Conservation (phyloP, 1,140 invertebrate species). For the Drosophila nigrodunni region DNA sequence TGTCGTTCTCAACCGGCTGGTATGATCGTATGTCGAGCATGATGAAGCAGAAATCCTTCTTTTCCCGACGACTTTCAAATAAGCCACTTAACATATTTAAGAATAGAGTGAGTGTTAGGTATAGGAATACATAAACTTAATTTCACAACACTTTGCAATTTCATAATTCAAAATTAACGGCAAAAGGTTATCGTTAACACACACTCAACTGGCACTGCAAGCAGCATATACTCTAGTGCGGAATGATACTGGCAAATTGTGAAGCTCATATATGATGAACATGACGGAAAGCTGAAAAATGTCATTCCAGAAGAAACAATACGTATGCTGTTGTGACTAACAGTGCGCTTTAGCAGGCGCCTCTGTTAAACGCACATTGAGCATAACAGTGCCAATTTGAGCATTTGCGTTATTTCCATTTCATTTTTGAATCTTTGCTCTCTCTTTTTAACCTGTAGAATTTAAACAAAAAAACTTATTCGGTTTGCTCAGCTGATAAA, state of each 20-base stretch:
- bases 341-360: neutral
- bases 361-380: slow-evolving; percentile 10
- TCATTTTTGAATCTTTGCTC: slow-evolving; percentile 14
- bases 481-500: slow-evolving; percentile 11
- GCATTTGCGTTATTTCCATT: slow-evolving; percentile 6
- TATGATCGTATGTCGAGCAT: neutral
- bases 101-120: neutral
- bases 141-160: neutral
- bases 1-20: neutral
- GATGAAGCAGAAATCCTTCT: neutral
- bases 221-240: neutral
- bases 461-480: slow-evolving; percentile 4
- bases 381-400: slow-evolving; percentile 15
- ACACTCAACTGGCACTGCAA: neutral
- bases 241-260: neutral
- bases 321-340: neutral
- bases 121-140: neutral
- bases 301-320: neutral
- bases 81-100: neutral
- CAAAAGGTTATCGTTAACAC: neutral
- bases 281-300: neutral
- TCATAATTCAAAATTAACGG: neutral
- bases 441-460: slow-evolving; percentile 2
- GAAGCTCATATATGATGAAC: neutral
- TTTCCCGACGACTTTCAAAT: neutral